Conservation (phyloP, 2,797 vertebrate genomes). For the Xenopus petersii region DNA sequence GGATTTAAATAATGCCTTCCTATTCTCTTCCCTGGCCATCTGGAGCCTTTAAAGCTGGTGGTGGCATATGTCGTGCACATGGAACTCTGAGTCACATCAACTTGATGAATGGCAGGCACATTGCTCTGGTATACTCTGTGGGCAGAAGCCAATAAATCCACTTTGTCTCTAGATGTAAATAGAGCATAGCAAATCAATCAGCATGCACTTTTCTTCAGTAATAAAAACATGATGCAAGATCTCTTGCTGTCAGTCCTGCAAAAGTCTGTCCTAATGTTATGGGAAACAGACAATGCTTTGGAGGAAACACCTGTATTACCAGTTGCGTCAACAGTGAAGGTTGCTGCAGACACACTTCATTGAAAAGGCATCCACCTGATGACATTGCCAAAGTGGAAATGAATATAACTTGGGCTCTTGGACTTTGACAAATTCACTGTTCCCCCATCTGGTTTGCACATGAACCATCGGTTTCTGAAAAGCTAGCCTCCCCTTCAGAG, state of each 20-base stretch:
- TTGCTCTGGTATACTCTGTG: conserved; percentile 30
- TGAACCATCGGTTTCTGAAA: conserved; percentile 50
- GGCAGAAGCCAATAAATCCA: conserved; percentile 31
- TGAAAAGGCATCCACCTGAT: conserved; percentile 56
- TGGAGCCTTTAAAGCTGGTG: conserved; percentile 32
- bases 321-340: conserved; percentile 47
- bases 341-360: conserved; percentile 55
- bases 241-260: conserved; percentile 62
- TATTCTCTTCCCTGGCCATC: conserved; percentile 19
- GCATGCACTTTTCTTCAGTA: conserved; percentile 57
- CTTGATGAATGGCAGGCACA: conserved; percentile 40
- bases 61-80: conserved; percentile 47
- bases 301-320: conserved; percentile 69
- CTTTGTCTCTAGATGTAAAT: conserved; percentile 40
- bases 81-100: conserved; percentile 17
- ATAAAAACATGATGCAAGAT: conserved; percentile 64
- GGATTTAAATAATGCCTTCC: not conserved
- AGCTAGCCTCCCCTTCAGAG: conserved; percentile 49
- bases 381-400: conserved; percentile 56
- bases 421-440: conserved; percentile 51
- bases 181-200: conserved; percentile 63
- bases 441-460: conserved; percentile 56
- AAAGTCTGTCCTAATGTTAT: conserved; percentile 60
- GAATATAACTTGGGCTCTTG: conserved; percentile 48
- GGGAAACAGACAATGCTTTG: conserved; percentile 59